Percentiles rank a stretch among this genome's conserved stretches.
These are phyloP conservation scores for Gonatopus flavifemur DNA, from an alignment of 1,140 invertebrate genomes.

Conservation along the genomic window DNA sequence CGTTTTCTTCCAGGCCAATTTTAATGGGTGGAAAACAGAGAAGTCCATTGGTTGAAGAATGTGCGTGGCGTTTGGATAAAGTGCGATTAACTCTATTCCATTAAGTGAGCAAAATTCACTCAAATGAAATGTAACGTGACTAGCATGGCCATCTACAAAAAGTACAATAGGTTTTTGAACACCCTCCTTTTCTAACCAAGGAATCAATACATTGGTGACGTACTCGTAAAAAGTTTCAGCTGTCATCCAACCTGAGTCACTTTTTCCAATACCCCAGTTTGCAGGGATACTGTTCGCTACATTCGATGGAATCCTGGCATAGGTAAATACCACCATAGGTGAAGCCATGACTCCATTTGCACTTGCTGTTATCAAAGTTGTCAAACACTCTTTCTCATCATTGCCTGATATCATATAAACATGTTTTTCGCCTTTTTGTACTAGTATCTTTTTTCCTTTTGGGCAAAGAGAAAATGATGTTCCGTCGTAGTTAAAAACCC, in stretches of 20 bases:
- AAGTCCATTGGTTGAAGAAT: constrained; percentile 36
- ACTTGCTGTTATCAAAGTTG: not conserved
- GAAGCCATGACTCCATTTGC: not conserved
- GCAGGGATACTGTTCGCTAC: not conserved
- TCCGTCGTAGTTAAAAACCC: constrained; percentile 43
- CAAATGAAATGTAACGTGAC: constrained; percentile 37
- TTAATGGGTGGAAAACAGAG: constrained; percentile 28
- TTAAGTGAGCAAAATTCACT: constrained; percentile 44
- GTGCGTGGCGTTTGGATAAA: constrained; percentile 36
- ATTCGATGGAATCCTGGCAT: not conserved
- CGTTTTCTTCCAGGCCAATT: constrained; percentile 27
- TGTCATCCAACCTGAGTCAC: constrained; percentile 30
- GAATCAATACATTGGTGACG: constrained; percentile 32
- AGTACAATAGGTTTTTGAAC: constrained; percentile 35
- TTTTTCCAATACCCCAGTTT: constrained; percentile 27
- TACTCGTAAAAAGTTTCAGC: constrained; percentile 26
- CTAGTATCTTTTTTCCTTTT: constrained; percentile 29
- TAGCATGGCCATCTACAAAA: constrained; percentile 48
- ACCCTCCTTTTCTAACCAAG: constrained; percentile 28
- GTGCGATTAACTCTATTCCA: constrained; percentile 31
- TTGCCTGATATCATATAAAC: constrained; percentile 9
- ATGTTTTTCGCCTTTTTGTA: constrained; percentile 32
- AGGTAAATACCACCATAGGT: not conserved
- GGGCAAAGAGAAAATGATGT: constrained; percentile 31
- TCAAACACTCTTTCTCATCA: not conserved